These are phyloP conservation scores for Macaria liturata DNA, from an alignment of 2,888 invertebrate species.

Conservation along the genomic window DNA sequence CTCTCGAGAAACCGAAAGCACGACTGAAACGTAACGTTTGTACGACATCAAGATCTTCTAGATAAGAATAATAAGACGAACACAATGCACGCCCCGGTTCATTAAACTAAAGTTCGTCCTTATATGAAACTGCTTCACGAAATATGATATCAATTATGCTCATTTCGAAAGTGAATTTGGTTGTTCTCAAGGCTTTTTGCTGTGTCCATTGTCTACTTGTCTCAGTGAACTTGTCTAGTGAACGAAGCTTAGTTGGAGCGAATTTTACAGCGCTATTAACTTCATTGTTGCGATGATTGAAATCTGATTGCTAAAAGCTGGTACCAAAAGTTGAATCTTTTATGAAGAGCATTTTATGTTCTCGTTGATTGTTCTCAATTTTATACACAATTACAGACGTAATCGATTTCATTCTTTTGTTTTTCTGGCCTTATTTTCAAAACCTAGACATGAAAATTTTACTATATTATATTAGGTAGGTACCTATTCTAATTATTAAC, in stretches of 20 bases:
- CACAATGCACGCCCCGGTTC: slow-evolving; percentile 29
- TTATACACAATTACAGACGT: too few species aligned
- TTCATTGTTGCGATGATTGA: not conserved
- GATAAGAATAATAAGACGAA: slow-evolving; percentile 41
- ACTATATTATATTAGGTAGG: too few species aligned
- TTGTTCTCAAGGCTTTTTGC: slow-evolving; percentile 31
- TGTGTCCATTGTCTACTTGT: slow-evolving; percentile 30
- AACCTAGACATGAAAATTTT: too few species aligned
- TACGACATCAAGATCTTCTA: slow-evolving; percentile 29
- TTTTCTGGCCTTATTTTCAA: too few species aligned
- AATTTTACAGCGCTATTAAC: slow-evolving; percentile 1
- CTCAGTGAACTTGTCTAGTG: slow-evolving; percentile 23
- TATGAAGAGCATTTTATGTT: too few species aligned
- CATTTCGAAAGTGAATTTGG: slow-evolving; percentile 34
- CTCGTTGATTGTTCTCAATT: too few species aligned
- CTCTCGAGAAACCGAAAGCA: slow-evolving; percentile 24
- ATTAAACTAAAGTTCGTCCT: slow-evolving; percentile 24
- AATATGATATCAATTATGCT: slow-evolving; percentile 28
- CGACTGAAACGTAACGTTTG: slow-evolving; percentile 15
- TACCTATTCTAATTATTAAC: too few species aligned
- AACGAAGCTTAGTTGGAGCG: slow-evolving; percentile 16
- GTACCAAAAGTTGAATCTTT: too few species aligned
- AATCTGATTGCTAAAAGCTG: not conserved
- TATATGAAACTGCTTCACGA: slow-evolving; percentile 19
- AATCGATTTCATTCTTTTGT: too few species aligned